A percentile compares a stretch with the other conserved stretches of the same genome.
Conservation (phyloP, 2,888 invertebrate species). For the Venusia cambrica region DNA sequence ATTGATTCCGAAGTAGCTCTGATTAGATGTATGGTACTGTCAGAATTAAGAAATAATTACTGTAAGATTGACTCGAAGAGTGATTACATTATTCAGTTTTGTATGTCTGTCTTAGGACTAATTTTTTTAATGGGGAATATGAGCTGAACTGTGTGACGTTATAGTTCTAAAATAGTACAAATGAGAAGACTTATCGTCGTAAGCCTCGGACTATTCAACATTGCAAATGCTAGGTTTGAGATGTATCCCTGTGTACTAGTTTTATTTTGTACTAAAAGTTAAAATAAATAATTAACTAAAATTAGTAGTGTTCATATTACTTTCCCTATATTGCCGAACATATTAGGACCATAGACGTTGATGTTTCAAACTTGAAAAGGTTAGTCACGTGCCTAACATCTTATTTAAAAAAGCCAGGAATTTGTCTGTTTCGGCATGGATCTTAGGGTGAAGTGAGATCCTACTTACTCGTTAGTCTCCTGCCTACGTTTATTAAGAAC, state of each 20-base stretch:
- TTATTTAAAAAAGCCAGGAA: no score
- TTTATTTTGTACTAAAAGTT: conserved; percentile 83
- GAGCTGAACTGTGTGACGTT: conserved; percentile 78
- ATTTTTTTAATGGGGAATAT: conserved; percentile 71
- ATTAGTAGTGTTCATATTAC: conserved; percentile 27
- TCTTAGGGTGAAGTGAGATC: no score
- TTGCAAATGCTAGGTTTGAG: conserved; percentile 81
- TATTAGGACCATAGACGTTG: no score
- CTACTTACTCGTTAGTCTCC: no score
- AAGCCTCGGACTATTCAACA: conserved; percentile 81
- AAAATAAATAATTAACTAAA: conserved; percentile 79
- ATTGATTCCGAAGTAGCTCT: conserved; percentile 58
- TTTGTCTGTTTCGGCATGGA: no score
- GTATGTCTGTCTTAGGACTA: conserved; percentile 46
- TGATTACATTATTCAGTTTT: conserved; percentile 80
- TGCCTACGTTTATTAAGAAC: no score
- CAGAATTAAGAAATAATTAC: conserved; percentile 49
- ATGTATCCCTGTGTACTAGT: conserved; percentile 82
- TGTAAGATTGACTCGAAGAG: conserved; percentile 65
- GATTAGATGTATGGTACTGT: conserved; percentile 61
- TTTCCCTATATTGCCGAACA: conserved; percentile 7
- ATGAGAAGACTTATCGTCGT: conserved; percentile 82
- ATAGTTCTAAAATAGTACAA: conserved; percentile 82
- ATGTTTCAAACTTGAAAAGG: no score
- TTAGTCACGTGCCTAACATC: no score